Evolutionary conservation across 2,113 vertebrate genomes (phyloP).

Genomic region (Ammodytes marinus): DNA sequence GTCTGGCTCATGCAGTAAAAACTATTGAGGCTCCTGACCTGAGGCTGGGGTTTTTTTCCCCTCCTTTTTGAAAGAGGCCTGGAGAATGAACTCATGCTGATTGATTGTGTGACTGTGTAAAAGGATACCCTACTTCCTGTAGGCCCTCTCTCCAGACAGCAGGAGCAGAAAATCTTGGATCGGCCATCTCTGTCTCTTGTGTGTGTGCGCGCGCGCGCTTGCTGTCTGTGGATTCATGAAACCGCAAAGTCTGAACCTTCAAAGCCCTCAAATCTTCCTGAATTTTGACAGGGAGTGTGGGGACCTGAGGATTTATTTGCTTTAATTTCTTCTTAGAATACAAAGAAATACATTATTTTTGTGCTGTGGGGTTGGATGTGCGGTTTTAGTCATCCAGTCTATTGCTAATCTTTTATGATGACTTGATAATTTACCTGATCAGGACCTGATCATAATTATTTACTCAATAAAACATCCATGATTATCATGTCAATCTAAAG

Average conservation of each 20-base stretch:
- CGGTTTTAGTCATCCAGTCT: slow-evolving; percentile 1
- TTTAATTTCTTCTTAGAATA: not conserved
- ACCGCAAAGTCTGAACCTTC: slow-evolving; percentile 37
- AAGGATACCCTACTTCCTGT: slow-evolving; percentile 84
- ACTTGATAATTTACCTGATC: not conserved
- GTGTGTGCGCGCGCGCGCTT: slow-evolving; percentile 18
- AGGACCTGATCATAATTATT: no score
- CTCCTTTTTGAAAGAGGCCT: slow-evolving; percentile 66
- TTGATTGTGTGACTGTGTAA: slow-evolving; percentile 84
- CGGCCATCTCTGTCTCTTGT: slow-evolving; percentile 51
- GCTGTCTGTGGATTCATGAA: slow-evolving; percentile 43
- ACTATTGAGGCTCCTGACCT: slow-evolving; percentile 38
- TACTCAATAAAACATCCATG: not conserved
- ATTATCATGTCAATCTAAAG: not conserved
- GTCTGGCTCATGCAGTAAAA: slow-evolving; percentile 60
- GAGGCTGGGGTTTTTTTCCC: slow-evolving; percentile 26
- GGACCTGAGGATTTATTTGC: slow-evolving; percentile 3
- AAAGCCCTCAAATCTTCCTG: slow-evolving; percentile 16
- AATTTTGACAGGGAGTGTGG: not conserved
- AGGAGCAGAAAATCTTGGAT: slow-evolving; percentile 71
- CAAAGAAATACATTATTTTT: not conserved
- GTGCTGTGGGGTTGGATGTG: not conserved
- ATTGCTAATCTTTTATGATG: not conserved
- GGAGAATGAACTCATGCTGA: slow-evolving; percentile 84
- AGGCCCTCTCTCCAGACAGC: slow-evolving; percentile 74